phyloP scores from a whole-genome alignment of 1,140 invertebrate species.

The Portunus trituberculatus region DNA sequence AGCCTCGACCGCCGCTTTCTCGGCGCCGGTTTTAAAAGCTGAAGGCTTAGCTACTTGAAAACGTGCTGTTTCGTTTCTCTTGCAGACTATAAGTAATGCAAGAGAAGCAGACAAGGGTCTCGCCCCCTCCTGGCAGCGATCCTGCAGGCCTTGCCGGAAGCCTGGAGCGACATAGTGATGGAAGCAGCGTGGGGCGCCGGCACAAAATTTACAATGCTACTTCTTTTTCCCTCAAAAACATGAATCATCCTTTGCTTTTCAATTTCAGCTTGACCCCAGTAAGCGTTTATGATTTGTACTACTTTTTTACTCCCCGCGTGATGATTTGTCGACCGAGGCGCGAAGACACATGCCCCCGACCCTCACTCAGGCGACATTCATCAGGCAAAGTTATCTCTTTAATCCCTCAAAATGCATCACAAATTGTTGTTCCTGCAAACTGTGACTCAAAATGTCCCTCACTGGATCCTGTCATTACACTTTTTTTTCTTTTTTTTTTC shows the following conservation, averaged over 20 bases:
- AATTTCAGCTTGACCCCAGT: slow-evolving; percentile 1
- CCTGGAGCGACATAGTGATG: neutral
- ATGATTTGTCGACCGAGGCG: neutral
- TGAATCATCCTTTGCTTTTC: neutral
- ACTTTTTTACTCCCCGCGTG: slow-evolving; percentile 11
- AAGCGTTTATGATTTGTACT: neutral
- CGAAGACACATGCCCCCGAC: neutral
- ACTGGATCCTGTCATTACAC: no score
- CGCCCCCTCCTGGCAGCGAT: neutral
- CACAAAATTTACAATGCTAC: neutral
- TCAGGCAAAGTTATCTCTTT: neutral
- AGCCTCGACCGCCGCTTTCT: neutral
- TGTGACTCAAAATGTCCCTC: neutral
- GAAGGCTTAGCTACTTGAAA: neutral
- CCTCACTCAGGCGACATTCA: neutral
- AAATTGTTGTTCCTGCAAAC: slow-evolving; percentile 6
- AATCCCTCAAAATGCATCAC: slow-evolving; percentile 3
- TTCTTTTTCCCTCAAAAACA: neutral
- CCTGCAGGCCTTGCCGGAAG: neutral
- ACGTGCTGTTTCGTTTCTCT: neutral
- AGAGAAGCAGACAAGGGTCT: neutral
- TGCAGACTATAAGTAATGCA: neutral
- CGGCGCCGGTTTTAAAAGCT: neutral
- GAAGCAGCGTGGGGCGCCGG: neutral
- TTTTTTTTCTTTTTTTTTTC: no score